Evolutionary conservation across 2,888 invertebrate genomes (phyloP).

Genomic region (Standfussiana lucernea): DNA sequence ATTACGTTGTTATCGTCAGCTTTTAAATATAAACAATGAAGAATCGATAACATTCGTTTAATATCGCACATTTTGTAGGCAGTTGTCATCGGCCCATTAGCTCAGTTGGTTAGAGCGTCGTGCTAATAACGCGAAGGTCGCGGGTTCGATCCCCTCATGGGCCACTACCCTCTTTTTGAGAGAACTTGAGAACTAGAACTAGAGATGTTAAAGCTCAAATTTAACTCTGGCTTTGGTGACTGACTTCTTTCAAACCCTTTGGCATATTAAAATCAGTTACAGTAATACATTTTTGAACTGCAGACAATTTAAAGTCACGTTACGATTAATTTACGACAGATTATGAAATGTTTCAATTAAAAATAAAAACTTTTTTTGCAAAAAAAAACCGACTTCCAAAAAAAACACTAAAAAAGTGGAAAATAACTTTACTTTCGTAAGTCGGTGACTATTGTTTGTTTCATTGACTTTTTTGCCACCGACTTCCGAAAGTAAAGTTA

Average conservation of each 20-base stretch:
- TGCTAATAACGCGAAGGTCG: slow-evolving; percentile 77
- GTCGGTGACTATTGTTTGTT: too few relatives aligned
- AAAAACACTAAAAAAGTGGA: too few relatives aligned
- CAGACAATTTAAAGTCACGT: background rate
- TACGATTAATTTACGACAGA: slow-evolving; percentile 4
- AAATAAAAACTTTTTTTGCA: too few relatives aligned
- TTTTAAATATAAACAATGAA: slow-evolving; percentile 2
- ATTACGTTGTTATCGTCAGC: background rate
- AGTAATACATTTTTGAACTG: background rate
- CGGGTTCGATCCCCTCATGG: slow-evolving; percentile 80
- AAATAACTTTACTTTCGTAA: too few relatives aligned
- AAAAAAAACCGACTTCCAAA: too few relatives aligned
- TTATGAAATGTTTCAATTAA: slow-evolving; percentile 6
- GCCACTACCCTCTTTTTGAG: slow-evolving; percentile 56
- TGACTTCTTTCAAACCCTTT: background rate
- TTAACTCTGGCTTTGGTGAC: background rate
- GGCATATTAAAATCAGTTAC: background rate
- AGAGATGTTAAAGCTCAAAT: background rate
- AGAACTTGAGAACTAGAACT: background rate
- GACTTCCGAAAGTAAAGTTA: too few relatives aligned
- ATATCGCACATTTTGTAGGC: background rate
- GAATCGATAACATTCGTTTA: background rate
- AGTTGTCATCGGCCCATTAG: slow-evolving; percentile 68
- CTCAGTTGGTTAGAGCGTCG: slow-evolving; percentile 75
- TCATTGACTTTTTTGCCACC: too few relatives aligned